These are phyloP conservation scores for Rhea pennata DNA, from an alignment of 2,113 vertebrate genomes.

Conservation along the genomic window DNA sequence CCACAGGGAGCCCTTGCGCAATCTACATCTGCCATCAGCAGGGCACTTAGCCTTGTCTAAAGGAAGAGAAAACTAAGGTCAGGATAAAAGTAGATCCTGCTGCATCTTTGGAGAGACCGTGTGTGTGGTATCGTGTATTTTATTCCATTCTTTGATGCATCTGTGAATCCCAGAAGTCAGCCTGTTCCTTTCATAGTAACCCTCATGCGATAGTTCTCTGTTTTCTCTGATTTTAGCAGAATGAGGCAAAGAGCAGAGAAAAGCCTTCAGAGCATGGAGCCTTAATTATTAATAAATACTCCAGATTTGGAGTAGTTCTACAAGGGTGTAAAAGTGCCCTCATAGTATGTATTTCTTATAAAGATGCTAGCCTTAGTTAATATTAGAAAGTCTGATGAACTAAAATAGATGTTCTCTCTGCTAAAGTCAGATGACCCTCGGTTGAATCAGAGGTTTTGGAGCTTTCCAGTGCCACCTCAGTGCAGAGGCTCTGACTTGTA, in stretches of 20 bases:
- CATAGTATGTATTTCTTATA: background rate
- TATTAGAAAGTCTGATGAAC: conserved; percentile 32
- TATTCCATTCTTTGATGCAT: background rate
- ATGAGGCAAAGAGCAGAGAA: background rate
- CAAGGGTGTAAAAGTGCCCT: background rate
- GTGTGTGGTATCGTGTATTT: background rate
- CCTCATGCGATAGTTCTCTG: background rate
- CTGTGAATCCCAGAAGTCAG: background rate
- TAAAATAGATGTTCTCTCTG: conserved; percentile 58
- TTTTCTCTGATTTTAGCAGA: background rate
- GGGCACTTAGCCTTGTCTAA: background rate
- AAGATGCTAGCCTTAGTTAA: conserved; percentile 20
- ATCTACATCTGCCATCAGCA: background rate
- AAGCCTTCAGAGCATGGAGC: background rate
- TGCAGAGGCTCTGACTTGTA: background rate
- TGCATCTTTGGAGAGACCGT: background rate
- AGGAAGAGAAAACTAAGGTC: background rate
- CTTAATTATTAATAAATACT: background rate
- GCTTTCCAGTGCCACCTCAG: background rate
- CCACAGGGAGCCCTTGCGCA: background rate
- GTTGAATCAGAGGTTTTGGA: background rate
- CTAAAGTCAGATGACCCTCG: conserved; percentile 8
- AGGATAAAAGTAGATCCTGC: conserved; percentile 2
- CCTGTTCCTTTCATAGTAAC: background rate
- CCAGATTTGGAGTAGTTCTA: background rate